These are phyloP conservation scores for Trimorus sp. DNA, from an alignment of 2,888 invertebrate genomes.

Conservation along the genomic window DNA sequence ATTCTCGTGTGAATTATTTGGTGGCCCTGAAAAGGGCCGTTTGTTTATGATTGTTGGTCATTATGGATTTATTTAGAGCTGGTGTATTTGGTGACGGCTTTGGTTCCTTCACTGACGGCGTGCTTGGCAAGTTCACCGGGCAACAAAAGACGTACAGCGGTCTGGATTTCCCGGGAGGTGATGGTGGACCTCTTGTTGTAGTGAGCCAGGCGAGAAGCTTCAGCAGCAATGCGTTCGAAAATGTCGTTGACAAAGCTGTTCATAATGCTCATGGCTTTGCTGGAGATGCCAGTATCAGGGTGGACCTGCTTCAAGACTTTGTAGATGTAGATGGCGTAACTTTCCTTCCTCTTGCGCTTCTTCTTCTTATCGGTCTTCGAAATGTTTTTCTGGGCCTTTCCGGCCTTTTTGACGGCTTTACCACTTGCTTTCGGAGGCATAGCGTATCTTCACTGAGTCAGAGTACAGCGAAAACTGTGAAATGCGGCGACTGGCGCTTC, in stretches of 20 bases:
- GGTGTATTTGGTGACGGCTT: too few species aligned
- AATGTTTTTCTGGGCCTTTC: conserved; percentile 76
- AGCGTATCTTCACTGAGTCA: too few species aligned
- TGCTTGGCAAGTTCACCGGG: background rate
- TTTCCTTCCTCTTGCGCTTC: conserved; percentile 80
- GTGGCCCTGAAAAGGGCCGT: too few species aligned
- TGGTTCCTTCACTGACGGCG: conserved; percentile 2
- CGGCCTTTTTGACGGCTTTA: conserved; percentile 81
- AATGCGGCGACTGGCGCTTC: too few species aligned
- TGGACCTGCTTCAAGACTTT: conserved; percentile 83
- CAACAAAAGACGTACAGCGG: conserved; percentile 1
- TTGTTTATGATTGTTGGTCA: too few species aligned
- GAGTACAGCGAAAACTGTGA: too few species aligned
- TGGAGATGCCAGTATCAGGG: conserved; percentile 83
- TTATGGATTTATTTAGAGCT: conserved; percentile 82
- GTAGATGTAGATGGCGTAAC: conserved; percentile 82
- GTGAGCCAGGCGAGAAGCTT: conserved; percentile 33
- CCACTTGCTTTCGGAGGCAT: conserved; percentile 71
- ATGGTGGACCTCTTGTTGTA: conserved; percentile 71
- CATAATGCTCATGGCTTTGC: conserved; percentile 43
- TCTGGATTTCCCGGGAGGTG: conserved; percentile 32
- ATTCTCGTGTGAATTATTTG: too few species aligned
- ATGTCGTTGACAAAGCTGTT: conserved; percentile 36
- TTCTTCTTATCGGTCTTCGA: conserved; percentile 77
- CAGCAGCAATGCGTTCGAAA: conserved; percentile 36